phyloP scores from a whole-genome alignment of 2,113 vertebrate species.

The Rhinichthys klamathensis region DNA sequence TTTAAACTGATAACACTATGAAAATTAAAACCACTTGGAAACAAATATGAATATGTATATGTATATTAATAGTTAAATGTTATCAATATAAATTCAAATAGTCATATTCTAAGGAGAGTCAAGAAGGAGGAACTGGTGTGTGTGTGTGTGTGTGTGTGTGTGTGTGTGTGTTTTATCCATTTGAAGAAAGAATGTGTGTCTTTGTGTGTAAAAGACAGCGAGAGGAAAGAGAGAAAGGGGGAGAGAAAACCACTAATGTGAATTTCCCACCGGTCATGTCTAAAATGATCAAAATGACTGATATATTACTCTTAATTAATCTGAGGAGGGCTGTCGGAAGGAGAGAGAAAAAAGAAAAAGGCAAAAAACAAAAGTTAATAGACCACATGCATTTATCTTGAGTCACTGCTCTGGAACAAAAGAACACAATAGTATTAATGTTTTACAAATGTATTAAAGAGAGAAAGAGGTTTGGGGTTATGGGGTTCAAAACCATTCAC shows the following conservation, averaged over 20 bases:
- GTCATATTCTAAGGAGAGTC: not conserved
- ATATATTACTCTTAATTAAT: slow-evolving; percentile 37
- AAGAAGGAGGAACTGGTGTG: not conserved
- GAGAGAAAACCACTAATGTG: slow-evolving; percentile 1
- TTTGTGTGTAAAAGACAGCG: not conserved
- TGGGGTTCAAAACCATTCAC: slow-evolving; percentile 12
- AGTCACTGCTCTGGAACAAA: slow-evolving; percentile 32
- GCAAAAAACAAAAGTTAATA: not conserved
- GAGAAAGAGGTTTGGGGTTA: not conserved
- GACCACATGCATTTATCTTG: not conserved
- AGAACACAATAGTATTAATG: not conserved
- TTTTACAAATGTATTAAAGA: slow-evolving; percentile 6
- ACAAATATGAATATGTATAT: not conserved
- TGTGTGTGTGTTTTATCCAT: not conserved
- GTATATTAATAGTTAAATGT: not conserved
- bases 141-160: not conserved
- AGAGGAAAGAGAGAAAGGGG: too few species aligned
- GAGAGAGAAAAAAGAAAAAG: not conserved
- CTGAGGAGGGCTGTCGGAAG: not conserved
- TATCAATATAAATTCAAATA: not conserved
- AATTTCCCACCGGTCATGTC: not conserved
- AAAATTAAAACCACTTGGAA: not conserved
- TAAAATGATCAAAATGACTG: slow-evolving; percentile 11
- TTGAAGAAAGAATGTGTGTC: not conserved
- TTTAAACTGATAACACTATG: not conserved